Evolutionary conservation across 2,797 vertebrate genomes (phyloP).

Genomic region (Chaunax sp.): DNA sequence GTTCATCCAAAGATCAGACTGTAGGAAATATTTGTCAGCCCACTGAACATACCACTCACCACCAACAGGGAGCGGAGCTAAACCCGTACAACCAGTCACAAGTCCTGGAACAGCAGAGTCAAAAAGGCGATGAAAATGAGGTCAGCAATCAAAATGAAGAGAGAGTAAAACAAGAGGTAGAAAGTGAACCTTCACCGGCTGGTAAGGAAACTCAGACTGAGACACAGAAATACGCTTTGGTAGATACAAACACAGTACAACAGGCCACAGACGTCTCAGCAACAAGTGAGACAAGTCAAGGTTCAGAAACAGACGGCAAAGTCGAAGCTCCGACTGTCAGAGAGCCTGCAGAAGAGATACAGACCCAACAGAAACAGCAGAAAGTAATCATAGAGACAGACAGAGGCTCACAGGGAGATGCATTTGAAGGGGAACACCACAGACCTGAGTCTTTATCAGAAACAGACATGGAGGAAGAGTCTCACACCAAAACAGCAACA

Average conservation of each 20-base stretch:
- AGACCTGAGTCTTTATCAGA: conserved; percentile 41
- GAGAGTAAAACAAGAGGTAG: conserved; percentile 17
- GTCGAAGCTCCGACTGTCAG: neutral
- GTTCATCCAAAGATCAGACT: conserved; percentile 15
- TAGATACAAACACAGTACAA: conserved; percentile 18
- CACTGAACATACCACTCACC: neutral
- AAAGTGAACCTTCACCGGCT: conserved; percentile 10
- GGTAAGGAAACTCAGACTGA: conserved; percentile 29
- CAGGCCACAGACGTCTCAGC: conserved; percentile 28
- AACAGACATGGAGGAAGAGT: conserved; percentile 24
- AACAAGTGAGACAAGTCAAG: conserved; percentile 15
- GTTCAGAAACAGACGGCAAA: conserved; percentile 23
- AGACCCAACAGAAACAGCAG: conserved; percentile 28
- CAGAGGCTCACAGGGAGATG: conserved; percentile 2
- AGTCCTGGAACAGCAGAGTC: conserved; percentile 18
- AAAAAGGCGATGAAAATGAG: conserved; percentile 27
- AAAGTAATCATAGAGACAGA: conserved; percentile 28
- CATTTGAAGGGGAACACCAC: conserved; percentile 16
- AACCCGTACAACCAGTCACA: conserved; percentile 6
- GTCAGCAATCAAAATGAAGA: conserved; percentile 24
- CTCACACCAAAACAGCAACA: conserved; percentile 31
- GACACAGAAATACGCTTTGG: conserved; percentile 6
- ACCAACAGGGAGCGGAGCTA: conserved; percentile 13
- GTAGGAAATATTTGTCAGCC: conserved; percentile 22
- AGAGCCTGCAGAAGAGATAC: conserved; percentile 17